Conservation (phyloP, 2,113 vertebrate species). For the Eleginops maclovinus region DNA sequence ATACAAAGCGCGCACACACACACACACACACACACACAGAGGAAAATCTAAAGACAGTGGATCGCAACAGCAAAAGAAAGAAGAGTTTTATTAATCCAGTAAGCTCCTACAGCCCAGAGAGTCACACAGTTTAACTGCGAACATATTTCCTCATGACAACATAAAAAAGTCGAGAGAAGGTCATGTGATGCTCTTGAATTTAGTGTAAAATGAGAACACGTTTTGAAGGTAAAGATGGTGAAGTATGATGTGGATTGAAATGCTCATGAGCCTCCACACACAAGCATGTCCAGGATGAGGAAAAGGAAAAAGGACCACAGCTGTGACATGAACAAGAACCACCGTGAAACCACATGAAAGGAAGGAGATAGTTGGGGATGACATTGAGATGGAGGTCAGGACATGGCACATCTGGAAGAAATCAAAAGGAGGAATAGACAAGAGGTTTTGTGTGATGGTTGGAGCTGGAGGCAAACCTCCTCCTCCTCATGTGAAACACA, state of each 20-base stretch:
- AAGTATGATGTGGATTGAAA: slow-evolving; percentile 10
- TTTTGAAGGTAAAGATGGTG: slow-evolving; percentile 7
- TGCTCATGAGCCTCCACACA: slow-evolving; percentile 16
- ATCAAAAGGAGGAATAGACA: slow-evolving; percentile 55
- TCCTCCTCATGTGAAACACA: slow-evolving; percentile 42
- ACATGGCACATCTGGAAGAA: slow-evolving; percentile 51
- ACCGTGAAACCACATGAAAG: slow-evolving; percentile 7
- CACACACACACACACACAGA: slow-evolving; percentile 13
- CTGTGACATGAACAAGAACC: slow-evolving; percentile 15
- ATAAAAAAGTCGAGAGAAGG: neutral
- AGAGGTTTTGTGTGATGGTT: slow-evolving; percentile 36
- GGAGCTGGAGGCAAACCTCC: slow-evolving; percentile 47
- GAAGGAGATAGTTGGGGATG: slow-evolving; percentile 44
- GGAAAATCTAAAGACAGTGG: slow-evolving; percentile 17
- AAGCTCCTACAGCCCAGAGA: neutral
- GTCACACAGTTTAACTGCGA: slow-evolving; percentile 10
- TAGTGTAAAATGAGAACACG: slow-evolving; percentile 17
- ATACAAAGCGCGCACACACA: neutral
- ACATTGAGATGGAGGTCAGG: slow-evolving; percentile 44
- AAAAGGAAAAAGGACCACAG: slow-evolving; percentile 13
- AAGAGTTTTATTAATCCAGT: slow-evolving; percentile 9
- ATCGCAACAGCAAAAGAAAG: slow-evolving; percentile 15
- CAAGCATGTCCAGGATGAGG: slow-evolving; percentile 17
- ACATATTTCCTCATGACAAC: neutral
- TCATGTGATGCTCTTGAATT: slow-evolving; percentile 5